Evolutionary conservation across 1,140 invertebrate genomes (phyloP), one percentile per base, ranked within the genome.

Genomic region (Episyrphus balteatus): DNA sequence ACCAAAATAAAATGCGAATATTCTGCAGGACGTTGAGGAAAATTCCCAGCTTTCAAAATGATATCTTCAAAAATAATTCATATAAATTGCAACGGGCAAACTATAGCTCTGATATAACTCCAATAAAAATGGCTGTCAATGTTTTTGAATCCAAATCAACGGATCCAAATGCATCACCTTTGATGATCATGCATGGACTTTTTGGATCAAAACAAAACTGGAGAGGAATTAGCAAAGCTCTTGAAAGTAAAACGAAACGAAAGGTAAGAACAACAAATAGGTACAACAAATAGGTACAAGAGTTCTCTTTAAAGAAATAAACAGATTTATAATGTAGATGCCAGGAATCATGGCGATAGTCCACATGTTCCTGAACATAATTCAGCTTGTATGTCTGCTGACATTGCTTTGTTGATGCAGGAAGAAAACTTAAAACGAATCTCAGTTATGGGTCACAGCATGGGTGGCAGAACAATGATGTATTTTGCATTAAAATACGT

Each of bases 271-370:
- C 21, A 26, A 3, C 21, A 26, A 26, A n/a, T n/a, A n/a, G n/a
- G n/a, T n/a, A n/a, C n/a, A n/a, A n/a, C n/a, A n/a, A n/a, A n/a
- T n/a, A n/a, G n/a, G n/a, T 8, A 26, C 21, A 8, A 26, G 21
- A 26, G 8, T 26, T 8, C 21, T 26, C 21, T n/a, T n/a, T 26
- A 26, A 26, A 26, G 21, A 26, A 26, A 8, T 8, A 26, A 26
- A 10, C 42, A 64, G 59, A 78, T 94, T 0, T 79, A 91, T 34
- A 72, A 82, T 1, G 71, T 93, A 15, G 92, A 96, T 75, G 80
- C 84, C 2, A 77, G 92, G 59, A 95, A 96, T 70, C 92, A 96
- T 70, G 92, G 92, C 0, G 85, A 90, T 34, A 93, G 89, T 61
- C 84, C 85, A 1, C 90, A 92, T 57, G 70, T 78, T 2, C 51